Base-by-base conservation (phyloP, 2,113 vertebrate species). In the Talpa occidentalis region DNA sequence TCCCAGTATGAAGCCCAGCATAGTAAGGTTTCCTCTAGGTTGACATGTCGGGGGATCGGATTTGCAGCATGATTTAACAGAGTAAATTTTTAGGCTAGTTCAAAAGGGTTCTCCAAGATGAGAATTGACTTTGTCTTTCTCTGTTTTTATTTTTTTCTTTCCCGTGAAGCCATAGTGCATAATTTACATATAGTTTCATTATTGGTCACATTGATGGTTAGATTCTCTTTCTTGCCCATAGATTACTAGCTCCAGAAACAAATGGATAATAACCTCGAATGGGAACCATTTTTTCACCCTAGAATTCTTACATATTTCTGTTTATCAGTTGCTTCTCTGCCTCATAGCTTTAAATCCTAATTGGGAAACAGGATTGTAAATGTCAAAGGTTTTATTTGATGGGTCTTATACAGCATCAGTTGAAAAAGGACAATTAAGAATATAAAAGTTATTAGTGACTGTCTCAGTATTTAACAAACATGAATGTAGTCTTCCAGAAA, bases 1-100 rank as follows among this genome's bases (percentile, higher is more conserved):
- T 98, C 99, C n/a, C 99, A 99, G 93, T 99, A 99, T 32, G 99
- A 99, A 98, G 99, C 99, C 47, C 99, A 99, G 52, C 99, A 99
- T 97, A 99, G 99, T 99, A 98, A 99, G 99, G 97, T 54, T 96
- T 89, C 73, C 67, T 83, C 78, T 24, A 64, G 60, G 28, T 19
- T 94, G 72, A 73, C 8, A 16, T 11, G 0, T 11, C 77, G 78
- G 81, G 86, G 69, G 11, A 17, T 94, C 22, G 12, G 12, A 93
- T 30, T 40, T 95, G 8, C 21, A 17, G 82, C 40, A n/a, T 52
- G 52, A 44, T 64, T 60, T 15, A 37, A 78, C 37, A 49, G 49
- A 82, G 59, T 28, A 86, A 40, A 78, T 54, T 47, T 88, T 84
- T 4, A 59, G 32, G 42, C 52, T 17, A 42, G 30, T 87, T 95